A percentile compares a stretch with the other conserved stretches of the same genome.
Conservation (phyloP, 2,888 invertebrate genomes). For the Siphonodentalium dalli region DNA sequence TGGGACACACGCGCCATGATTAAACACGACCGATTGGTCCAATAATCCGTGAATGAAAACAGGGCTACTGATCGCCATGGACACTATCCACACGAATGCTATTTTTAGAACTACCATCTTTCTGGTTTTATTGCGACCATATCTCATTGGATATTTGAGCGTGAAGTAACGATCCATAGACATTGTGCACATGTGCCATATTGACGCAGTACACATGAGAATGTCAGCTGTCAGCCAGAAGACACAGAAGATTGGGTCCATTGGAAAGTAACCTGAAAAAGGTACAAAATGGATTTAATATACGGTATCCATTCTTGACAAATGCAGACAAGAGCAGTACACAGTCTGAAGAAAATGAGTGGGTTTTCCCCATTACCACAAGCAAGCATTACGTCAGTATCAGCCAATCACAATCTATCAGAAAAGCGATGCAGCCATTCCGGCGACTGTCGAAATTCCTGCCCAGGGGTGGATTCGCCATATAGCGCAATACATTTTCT, state of each 20-base stretch:
- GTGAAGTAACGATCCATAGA: slow-evolving; percentile 80
- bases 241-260: slow-evolving; percentile 79
- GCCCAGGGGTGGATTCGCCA: too few relatives aligned
- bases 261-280: slow-evolving; percentile 85
- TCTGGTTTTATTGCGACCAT: slow-evolving; percentile 63
- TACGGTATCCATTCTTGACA: too few relatives aligned
- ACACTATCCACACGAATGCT: slow-evolving; percentile 90
- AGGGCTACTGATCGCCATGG: slow-evolving; percentile 69
- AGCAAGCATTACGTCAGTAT: too few relatives aligned
- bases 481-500: too few relatives aligned
- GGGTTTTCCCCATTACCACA: too few relatives aligned
- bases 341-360: too few relatives aligned
- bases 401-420: too few relatives aligned
- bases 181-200: slow-evolving; percentile 71
- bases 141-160: slow-evolving; percentile 86
- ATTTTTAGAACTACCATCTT: slow-evolving; percentile 76
- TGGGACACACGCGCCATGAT: slow-evolving; percentile 50
- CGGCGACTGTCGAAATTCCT: too few relatives aligned
- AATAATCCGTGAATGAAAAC: slow-evolving; percentile 61
- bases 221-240: slow-evolving; percentile 70
- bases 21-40: slow-evolving; percentile 49
- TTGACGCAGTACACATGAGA: slow-evolving; percentile 69
- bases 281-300: neutral
- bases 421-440: too few relatives aligned
- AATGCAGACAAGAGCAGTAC: too few relatives aligned